A percentile compares a stretch with the other conserved stretches of the same genome.
These are phyloP conservation scores for Drosophila lini DNA, from an alignment of 1,140 invertebrate species.

Conservation along the genomic window DNA sequence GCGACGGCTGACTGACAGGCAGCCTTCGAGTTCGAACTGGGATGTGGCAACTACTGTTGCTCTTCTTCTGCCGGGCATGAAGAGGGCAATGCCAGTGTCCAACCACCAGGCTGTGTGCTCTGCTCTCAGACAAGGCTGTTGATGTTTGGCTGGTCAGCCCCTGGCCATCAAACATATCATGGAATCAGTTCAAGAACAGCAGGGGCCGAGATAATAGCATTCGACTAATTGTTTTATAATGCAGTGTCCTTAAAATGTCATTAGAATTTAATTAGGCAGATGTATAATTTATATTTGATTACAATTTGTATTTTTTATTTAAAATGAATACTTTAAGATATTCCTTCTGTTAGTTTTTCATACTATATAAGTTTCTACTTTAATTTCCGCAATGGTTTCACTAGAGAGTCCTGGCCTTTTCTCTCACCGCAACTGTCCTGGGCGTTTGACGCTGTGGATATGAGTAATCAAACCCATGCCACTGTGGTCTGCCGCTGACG, in stretches of 20 bases:
- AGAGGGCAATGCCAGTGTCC: slow-evolving; percentile 35
- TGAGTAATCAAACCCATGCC: slow-evolving; percentile 36
- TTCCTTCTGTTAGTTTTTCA: neutral
- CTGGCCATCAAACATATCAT: neutral
- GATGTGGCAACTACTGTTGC: slow-evolving; percentile 40
- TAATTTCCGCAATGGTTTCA: neutral
- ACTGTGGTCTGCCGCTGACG: slow-evolving; percentile 13
- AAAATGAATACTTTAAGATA: neutral
- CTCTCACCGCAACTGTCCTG: slow-evolving; percentile 7
- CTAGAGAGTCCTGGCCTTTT: neutral
- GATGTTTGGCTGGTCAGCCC: slow-evolving; percentile 16
- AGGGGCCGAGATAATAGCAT: neutral
- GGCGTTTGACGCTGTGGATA: slow-evolving; percentile 17
- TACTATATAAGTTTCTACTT: neutral
- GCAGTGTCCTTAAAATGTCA: neutral
- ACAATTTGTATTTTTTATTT: neutral
- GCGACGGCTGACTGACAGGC: slow-evolving; percentile 10
- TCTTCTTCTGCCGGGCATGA: slow-evolving; percentile 16
- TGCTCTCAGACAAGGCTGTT: slow-evolving; percentile 30
- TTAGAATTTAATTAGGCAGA: neutral
- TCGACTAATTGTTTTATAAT: no score
- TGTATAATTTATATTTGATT: neutral
- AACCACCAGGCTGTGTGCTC: slow-evolving; percentile 24
- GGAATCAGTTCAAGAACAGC: slow-evolving; percentile 11
- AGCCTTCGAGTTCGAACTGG: neutral